These are phyloP conservation scores for Leptobrachium ailaonicum DNA, from an alignment of 2,113 vertebrate species.

Conservation along the genomic window DNA sequence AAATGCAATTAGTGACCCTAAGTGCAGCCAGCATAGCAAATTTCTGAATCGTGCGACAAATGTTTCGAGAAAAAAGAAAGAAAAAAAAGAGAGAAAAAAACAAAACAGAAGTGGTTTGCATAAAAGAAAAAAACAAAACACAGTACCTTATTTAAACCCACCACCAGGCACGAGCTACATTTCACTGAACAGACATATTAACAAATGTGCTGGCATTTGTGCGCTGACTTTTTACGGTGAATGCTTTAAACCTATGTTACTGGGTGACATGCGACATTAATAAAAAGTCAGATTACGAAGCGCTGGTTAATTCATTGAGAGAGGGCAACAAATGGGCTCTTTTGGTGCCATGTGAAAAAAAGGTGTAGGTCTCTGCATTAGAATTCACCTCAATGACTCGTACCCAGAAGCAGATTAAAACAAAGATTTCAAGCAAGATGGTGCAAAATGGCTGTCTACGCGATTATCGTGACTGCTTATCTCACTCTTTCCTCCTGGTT, in stretches of 20 bases:
- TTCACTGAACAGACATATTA: constrained; percentile 47
- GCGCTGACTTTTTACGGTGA: not conserved
- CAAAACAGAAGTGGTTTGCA: constrained; percentile 38
- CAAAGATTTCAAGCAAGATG: constrained; percentile 32
- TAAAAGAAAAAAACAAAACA: constrained; percentile 8
- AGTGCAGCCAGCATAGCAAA: constrained; percentile 14
- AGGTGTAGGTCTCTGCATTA: constrained; percentile 15
- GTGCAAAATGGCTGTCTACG: constrained; percentile 31
- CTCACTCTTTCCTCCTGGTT: constrained; percentile 2
- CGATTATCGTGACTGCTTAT: constrained; percentile 18
- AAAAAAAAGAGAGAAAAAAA: constrained; percentile 5
- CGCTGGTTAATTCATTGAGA: not conserved
- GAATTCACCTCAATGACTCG: constrained; percentile 35
- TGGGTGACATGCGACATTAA: not conserved
- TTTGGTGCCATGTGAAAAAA: accelerated
- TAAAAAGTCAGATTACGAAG: accelerated
- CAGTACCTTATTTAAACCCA: constrained; percentile 13
- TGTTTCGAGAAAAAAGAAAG: constrained; percentile 14
- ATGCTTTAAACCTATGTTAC: constrained; percentile 6
- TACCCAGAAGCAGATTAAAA: constrained; percentile 20
- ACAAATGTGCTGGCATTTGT: constrained; percentile 39
- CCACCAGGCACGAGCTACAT: constrained; percentile 44
- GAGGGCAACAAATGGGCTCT: constrained; percentile 42
- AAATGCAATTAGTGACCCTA: constrained; percentile 43
- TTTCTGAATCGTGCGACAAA: constrained; percentile 45